Evolutionary conservation across 2,888 invertebrate species (phyloP).

Genomic region (Acronicta alni): DNA sequence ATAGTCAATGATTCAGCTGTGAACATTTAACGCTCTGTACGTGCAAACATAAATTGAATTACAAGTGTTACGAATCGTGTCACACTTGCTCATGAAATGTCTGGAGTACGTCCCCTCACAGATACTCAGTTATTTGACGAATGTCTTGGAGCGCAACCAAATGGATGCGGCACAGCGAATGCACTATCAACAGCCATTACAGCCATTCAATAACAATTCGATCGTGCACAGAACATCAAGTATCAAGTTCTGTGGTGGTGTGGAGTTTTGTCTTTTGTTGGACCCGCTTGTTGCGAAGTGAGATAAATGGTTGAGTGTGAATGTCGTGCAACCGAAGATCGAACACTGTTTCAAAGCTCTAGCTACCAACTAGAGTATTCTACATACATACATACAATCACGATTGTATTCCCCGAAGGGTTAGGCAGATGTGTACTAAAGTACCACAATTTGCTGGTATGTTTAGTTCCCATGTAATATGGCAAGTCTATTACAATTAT

Average conservation of each 20-base stretch:
- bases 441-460: too few species aligned
- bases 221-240: slow-evolving; percentile 45
- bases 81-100: slow-evolving; percentile 55
- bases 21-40: slow-evolving; percentile 52
- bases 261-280: slow-evolving; percentile 41
- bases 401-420: too few species aligned
- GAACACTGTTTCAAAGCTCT: not conserved
- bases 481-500: too few species aligned
- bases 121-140: slow-evolving; percentile 67
- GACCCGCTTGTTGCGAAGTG: slow-evolving; percentile 20
- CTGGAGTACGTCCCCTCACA: slow-evolving; percentile 38
- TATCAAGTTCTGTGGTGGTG: slow-evolving; percentile 7
- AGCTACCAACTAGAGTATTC: too few species aligned
- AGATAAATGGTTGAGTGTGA: slow-evolving; percentile 10
- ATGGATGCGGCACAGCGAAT: slow-evolving; percentile 61
- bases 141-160: slow-evolving; percentile 70
- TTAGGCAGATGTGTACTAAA: too few species aligned
- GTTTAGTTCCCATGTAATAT: too few species aligned
- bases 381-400: too few species aligned
- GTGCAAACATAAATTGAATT: slow-evolving; percentile 60
- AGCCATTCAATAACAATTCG: slow-evolving; percentile 46
- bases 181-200: slow-evolving; percentile 50
- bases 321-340: not conserved
- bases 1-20: slow-evolving; percentile 32
- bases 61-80: slow-evolving; percentile 54